A percentile compares a stretch with the other conserved stretches of the same genome.
Evolutionary conservation across 2,888 invertebrate genomes (phyloP).

Genomic region (Phrixothrix hirtus): DNA sequence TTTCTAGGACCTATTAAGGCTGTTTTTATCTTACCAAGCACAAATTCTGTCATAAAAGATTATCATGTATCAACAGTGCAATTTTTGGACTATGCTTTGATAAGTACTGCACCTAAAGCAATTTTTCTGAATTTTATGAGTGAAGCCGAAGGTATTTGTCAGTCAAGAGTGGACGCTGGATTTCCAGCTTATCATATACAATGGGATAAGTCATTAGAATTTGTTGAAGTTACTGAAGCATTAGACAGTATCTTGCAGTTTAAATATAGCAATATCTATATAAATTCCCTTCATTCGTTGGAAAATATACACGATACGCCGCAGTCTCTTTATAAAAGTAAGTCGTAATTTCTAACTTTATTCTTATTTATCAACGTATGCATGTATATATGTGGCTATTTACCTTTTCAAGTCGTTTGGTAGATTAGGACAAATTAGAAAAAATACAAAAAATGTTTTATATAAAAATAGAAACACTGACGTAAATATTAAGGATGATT

Average conservation of each 20-base stretch:
- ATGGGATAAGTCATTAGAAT: not conserved
- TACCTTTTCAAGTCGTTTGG: no score
- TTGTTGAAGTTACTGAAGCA: not conserved
- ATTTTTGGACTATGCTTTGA: not conserved
- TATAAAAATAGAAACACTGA: no score
- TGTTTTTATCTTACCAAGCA: not conserved
- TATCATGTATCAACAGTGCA: not conserved
- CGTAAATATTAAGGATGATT: no score
- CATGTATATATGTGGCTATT: no score
- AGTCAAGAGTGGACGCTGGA: not conserved
- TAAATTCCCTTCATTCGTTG: no score
- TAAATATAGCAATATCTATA: not conserved
- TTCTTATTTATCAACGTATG: no score
- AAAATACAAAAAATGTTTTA: no score
- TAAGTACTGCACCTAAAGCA: not conserved
- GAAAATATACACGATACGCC: no score
- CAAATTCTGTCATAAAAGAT: not conserved
- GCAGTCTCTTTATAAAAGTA: constrained; percentile 52
- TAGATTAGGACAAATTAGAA: no score
- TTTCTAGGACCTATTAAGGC: not conserved
- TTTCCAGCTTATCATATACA: not conserved
- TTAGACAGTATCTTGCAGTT: not conserved
- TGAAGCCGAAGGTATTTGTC: not conserved
- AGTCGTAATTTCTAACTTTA: constrained; percentile 27
- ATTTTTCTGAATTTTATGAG: not conserved